Conservation (phyloP, 2,888 invertebrate species). For the Fragum fragum region DNA sequence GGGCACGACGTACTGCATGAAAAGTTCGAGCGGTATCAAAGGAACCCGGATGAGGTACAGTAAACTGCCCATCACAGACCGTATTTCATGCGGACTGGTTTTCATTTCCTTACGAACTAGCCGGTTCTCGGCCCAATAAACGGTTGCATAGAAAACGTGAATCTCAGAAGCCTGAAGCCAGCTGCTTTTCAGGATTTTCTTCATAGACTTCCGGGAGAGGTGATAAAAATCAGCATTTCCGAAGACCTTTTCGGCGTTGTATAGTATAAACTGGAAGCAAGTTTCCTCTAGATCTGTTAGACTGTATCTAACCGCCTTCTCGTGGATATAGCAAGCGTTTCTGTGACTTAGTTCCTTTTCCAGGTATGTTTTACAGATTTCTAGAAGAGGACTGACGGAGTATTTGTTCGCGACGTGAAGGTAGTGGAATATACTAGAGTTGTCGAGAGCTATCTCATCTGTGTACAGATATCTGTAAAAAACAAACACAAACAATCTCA, state of each 20-base stretch:
- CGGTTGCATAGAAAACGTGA: constrained; percentile 22
- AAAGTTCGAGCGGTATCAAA: not conserved
- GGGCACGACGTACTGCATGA: constrained; percentile 25
- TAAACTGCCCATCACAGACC: constrained; percentile 15
- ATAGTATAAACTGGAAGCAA: constrained; percentile 15
- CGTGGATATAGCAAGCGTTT: constrained; percentile 26
- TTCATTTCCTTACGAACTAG: constrained; percentile 14
- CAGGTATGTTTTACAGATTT: constrained; percentile 17
- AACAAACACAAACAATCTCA: too few relatives aligned
- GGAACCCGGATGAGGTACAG: constrained; percentile 13
- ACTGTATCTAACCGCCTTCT: constrained; percentile 14
- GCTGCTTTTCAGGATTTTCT: constrained; percentile 24
- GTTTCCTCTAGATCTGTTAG: constrained; percentile 14
- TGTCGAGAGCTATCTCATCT: constrained; percentile 24
- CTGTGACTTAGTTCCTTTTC: constrained; percentile 20
- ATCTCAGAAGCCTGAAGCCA: constrained; percentile 23
- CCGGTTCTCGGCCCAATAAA: constrained; percentile 25
- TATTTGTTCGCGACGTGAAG: constrained; percentile 23
- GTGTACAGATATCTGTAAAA: constrained; percentile 16
- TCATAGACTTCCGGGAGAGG: constrained; percentile 20
- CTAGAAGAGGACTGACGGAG: constrained; percentile 9
- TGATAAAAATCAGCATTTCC: constrained; percentile 3
- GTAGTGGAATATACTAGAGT: constrained; percentile 26
- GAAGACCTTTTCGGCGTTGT: constrained; percentile 26
- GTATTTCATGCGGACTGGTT: constrained; percentile 9